Base-by-base conservation (phyloP, 2,113 vertebrate species). In the Romanogobio albipinnatus region DNA sequence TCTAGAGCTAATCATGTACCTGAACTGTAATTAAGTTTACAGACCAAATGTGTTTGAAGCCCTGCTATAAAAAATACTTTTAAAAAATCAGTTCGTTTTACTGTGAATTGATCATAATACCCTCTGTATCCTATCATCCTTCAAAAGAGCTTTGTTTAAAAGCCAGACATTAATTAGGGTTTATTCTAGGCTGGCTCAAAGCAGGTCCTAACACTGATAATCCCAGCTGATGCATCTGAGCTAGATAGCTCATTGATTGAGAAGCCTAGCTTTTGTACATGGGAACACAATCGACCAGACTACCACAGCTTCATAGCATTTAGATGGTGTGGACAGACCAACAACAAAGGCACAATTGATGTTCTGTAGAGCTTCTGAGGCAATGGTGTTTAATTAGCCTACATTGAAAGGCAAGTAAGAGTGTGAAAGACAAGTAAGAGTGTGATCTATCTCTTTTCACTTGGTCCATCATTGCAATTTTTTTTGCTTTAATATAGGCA, bases 111-210 rank as follows among this genome's bases (percentile, higher is more conserved):
- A n/a, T 88, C 76, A 66, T 58, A 45, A 86, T 82, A 86, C 84
- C 88, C 84, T 89, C 81, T 83, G 83, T 88, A 90, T 89, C 87
- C 86, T 87, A 90, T 87, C 87, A 85, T 86, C 84, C 83, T 87
- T 86, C 85, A 84, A 89, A 89, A 89, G 66, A 88, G 88, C 86
- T 90, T 83, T 91, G 90, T 66, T 64, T 81, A 91, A 92, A 89
- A 74, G 77, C 88, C 90, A 88, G 88, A 84, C 61, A 84, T 90
- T 93, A 93, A 93, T 93, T 94, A 92, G 90, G 90, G 77, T 85
- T 4, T 89, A 90, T 85, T 75, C 88, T 90, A 90, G 91, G 90
- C 89, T 10, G 88, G 80, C 85, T 86, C 81, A 22, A 51, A 84
- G 62, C 43, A 45, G 64, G 43, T 61, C 80, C 86, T 88, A 89